Evolutionary conservation across 2,113 vertebrate species (phyloP), one percentile per base, ranked within the genome.

Genomic region (Leptobrachium leishanense): DNA sequence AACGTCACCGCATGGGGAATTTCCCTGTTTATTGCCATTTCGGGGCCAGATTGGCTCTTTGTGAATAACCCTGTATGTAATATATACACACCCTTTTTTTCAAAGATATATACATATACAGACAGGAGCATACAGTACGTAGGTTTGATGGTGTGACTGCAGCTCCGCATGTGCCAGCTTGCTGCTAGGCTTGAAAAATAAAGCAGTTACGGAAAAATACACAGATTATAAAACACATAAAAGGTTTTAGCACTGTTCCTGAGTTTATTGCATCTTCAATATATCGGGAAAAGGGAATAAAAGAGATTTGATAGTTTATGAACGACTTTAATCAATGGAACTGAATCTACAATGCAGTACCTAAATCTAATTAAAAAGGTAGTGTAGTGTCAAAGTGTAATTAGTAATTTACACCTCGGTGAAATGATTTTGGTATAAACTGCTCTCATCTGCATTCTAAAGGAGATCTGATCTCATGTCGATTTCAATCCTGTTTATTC

Each of bases 361-460:
- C 72, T 74, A 62, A 74, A 41, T 81, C 78, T 50, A 81, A 81
- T 81, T 81, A 81, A 62, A 72, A 62, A 59, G 63, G 78, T 74
- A 81, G 42, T 64, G 62, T 63, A 74, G 65, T 74, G 78, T 74
- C 72, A 68, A 20, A 66, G 53, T 43, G 64, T 68, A 59, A 68
- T 81, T 74, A 81, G 71, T 81, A 65, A 81, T 74, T 73, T 68
- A 81, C 72, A 81, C 78, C 72, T 68, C 71, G 40, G n/a, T 68
- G 78, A 54, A 74, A 81, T 74, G 62, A 53, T 59, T 42, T 62
- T 59, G 39, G 68, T 74, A 80, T 68, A 67, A 68, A 43, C 63
- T 5, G 50, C 53, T 67, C 42, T 74, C 78, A 81, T 81, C 67
- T 81, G 65, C 78, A 81, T 81, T 74, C 64, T 15, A 57, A 81